Evolutionary conservation across 2,113 vertebrate genomes (phyloP).

Genomic region (Zosterops japonicus): DNA sequence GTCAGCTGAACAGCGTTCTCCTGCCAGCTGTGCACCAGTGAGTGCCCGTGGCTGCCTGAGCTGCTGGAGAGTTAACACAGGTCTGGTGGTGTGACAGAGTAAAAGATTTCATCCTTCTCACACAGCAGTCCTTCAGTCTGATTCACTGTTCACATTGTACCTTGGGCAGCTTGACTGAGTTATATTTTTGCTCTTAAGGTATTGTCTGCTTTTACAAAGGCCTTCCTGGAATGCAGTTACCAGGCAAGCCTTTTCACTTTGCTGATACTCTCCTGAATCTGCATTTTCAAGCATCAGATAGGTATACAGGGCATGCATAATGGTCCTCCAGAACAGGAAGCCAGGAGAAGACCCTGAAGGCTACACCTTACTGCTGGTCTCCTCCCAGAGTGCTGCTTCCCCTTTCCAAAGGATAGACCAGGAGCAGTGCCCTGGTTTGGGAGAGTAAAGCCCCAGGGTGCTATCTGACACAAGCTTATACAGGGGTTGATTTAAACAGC

Average conservation of each 20-base stretch:
- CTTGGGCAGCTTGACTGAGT: neutral
- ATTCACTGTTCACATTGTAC: neutral
- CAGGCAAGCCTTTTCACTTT: neutral
- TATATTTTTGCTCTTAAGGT: neutral
- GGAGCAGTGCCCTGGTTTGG: neutral
- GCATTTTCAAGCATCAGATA: neutral
- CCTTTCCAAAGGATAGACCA: neutral
- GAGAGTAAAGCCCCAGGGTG: neutral
- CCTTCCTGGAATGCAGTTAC: neutral
- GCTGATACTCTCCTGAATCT: neutral
- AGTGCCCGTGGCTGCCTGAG: neutral
- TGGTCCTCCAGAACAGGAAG: neutral
- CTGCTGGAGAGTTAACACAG: neutral
- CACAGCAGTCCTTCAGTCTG: neutral
- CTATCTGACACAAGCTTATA: neutral
- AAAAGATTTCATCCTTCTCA: neutral
- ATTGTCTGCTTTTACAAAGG: neutral
- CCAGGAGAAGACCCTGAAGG: neutral
- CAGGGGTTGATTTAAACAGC: neutral
- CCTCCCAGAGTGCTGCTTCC: neutral
- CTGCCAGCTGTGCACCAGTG: neutral
- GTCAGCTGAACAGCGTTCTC: neutral
- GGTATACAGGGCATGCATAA: neutral
- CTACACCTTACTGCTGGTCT: neutral
- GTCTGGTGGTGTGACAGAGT: neutral